phyloP scores from a whole-genome alignment of 2,797 vertebrate genomes.

The Onychomys leucogaster region DNA sequence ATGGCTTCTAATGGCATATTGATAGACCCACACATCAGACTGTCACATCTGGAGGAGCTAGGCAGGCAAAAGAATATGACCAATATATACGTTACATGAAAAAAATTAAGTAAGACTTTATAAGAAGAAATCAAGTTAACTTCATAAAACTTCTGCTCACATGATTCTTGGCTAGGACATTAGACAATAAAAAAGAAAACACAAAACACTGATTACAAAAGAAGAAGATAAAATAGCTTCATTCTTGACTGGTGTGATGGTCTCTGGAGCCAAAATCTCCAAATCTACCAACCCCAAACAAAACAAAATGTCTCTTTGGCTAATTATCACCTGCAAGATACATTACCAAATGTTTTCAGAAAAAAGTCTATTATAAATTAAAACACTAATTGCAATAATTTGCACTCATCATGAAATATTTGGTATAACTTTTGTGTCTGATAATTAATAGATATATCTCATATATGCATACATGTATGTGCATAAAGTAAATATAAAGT shows the following conservation, averaged over 20 bases:
- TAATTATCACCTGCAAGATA: background rate
- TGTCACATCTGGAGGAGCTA: background rate
- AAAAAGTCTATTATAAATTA: background rate
- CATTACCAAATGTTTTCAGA: background rate
- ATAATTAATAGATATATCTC: background rate
- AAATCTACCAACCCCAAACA: background rate
- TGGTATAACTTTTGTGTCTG: background rate
- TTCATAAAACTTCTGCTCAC: background rate
- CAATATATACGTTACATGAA: background rate
- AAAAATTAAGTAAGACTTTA: background rate
- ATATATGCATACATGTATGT: background rate
- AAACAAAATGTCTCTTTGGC: background rate
- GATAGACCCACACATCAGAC: too few species aligned
- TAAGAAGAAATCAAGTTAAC: background rate
- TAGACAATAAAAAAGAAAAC: background rate
- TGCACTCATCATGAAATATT: background rate
- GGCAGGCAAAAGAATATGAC: background rate
- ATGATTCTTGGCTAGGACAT: background rate
- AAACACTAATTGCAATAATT: background rate
- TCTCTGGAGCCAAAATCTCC: background rate
- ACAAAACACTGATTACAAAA: background rate
- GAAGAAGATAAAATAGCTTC: background rate
- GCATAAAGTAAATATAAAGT: background rate
- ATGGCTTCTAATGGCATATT: background rate
- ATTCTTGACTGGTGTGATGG: background rate